Percentiles rank a stretch among this genome's conserved stretches.
Conservation (phyloP, 1,140 invertebrate species). For the Drosophila cardini region DNA sequence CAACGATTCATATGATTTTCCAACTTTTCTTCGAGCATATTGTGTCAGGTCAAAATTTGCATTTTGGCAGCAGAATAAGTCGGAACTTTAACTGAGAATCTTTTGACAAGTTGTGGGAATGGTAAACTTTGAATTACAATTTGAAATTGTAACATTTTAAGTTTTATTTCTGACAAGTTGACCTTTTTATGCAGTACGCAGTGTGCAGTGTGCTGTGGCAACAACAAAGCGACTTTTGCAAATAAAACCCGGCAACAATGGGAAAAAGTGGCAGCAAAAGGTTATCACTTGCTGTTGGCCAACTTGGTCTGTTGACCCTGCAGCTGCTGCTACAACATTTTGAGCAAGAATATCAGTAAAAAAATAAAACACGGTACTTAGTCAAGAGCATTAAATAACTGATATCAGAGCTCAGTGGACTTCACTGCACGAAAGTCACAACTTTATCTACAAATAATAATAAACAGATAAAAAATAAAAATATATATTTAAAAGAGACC, state of each 20-base stretch:
- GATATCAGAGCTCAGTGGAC: slow-evolving; percentile 3
- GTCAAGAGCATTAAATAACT: slow-evolving; percentile 18
- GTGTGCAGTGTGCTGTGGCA: no score
- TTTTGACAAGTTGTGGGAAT: slow-evolving; percentile 15
- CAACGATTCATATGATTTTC: background rate
- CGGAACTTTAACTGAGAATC: background rate
- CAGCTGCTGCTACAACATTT: background rate
- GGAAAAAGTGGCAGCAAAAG: slow-evolving; percentile 14
- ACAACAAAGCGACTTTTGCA: slow-evolving; percentile 21
- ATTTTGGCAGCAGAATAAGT: slow-evolving; percentile 5
- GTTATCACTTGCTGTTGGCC: slow-evolving; percentile 1
- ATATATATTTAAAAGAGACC: background rate
- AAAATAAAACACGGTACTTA: background rate
- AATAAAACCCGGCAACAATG: background rate
- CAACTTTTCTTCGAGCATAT: background rate
- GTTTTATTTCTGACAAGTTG: slow-evolving; percentile 36
- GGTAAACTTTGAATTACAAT: slow-evolving; percentile 45
- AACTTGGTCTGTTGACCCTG: slow-evolving; percentile 23
- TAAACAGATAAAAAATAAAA: slow-evolving; percentile 6
- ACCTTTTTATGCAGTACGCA: slow-evolving; percentile 35
- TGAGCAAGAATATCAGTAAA: background rate
- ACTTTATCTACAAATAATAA: slow-evolving; percentile 14
- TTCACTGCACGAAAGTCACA: slow-evolving; percentile 3
- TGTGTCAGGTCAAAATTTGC: slow-evolving; percentile 18
- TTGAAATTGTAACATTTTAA: slow-evolving; percentile 41